phyloP scores from a whole-genome alignment of 2,888 invertebrate species.

The Tinea trinotella region DNA sequence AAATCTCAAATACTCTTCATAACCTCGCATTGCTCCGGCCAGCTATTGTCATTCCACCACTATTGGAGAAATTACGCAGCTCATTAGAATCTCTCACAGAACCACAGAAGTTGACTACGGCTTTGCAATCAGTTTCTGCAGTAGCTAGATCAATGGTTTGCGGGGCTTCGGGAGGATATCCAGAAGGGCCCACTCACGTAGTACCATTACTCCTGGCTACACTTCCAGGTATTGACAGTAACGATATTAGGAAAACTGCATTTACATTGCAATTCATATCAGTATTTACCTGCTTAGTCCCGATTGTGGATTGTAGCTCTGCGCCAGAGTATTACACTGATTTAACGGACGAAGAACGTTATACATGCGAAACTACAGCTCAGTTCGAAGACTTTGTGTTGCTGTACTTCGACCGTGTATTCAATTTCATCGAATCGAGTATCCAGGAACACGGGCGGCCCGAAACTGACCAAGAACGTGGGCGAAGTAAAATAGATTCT shows the following conservation, averaged over 20 bases:
- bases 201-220: constrained; percentile 85
- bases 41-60: constrained; percentile 84
- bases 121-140: constrained; percentile 79
- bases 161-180: constrained; percentile 70
- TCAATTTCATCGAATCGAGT: constrained; percentile 79
- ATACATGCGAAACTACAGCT: constrained; percentile 85
- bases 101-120: constrained; percentile 85
- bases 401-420: constrained; percentile 85
- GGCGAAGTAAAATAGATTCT: constrained; percentile 79
- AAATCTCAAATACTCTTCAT: constrained; percentile 78
- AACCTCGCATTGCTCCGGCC: constrained; percentile 86
- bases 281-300: constrained; percentile 83
- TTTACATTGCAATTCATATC: constrained; percentile 85
- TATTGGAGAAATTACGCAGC: constrained; percentile 84
- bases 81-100: constrained; percentile 90
- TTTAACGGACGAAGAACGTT: constrained; percentile 83
- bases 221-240: constrained; percentile 92
- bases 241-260: constrained; percentile 84
- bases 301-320: constrained; percentile 87
- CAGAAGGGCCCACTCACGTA: constrained; percentile 85
- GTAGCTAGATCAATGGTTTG: constrained; percentile 77
- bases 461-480: constrained; percentile 72
- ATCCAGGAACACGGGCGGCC: constrained; percentile 77
- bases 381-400: constrained; percentile 91
- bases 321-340: constrained; percentile 77